Base-by-base conservation (phyloP, 1,140 invertebrate species). In the Anastrepha ludens region DNA sequence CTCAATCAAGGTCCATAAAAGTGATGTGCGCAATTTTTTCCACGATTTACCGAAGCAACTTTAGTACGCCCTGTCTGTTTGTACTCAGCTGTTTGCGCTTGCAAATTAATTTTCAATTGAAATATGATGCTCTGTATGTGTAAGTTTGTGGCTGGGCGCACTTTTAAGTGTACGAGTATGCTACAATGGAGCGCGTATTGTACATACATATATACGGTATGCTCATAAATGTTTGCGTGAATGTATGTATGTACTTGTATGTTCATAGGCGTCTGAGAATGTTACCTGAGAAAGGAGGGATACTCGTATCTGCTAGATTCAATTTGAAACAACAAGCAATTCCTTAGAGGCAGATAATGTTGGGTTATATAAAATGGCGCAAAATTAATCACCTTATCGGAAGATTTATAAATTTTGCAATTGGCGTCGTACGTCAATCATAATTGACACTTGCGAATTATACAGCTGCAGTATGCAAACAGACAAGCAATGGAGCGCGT, bases 1-100 rank as follows among this genome's bases (percentile, higher is more conserved):
- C 91, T 92, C 91, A 92, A 92, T 92, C 91, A 92, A 91, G 91
- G 89, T 88, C 90, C 91, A 92, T 92, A 92, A 92, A 92, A 91
- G 88, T 88, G 60, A 78, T 81, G 86, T 85, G 44, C n/a, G 59
- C 86, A 78, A 81, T 87, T 88, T 88, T 86, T 88, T 88, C 47
- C 70, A 74, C 70, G 44, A 74, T 50, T 74, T 74, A 74, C 39
- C 70, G 70, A n/a, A 74, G 70, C 41, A 55, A 11, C 47, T 81
- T 81, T 11, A 55, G 74, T 81, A 44, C 74, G 74, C 74, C 74
- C 47, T 81, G 74, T 55, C 74, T 81, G 74, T 81, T 81, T 81
- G 44, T 81, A 58, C 47, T 81, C 74, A 55, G 74, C 50, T 81
- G 74, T 81, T 81, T 81, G 74, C 74, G 74, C 74, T 81, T 81